phyloP scores from a whole-genome alignment of 1,140 invertebrate genomes.

The Plectrocnemia conspersa region DNA sequence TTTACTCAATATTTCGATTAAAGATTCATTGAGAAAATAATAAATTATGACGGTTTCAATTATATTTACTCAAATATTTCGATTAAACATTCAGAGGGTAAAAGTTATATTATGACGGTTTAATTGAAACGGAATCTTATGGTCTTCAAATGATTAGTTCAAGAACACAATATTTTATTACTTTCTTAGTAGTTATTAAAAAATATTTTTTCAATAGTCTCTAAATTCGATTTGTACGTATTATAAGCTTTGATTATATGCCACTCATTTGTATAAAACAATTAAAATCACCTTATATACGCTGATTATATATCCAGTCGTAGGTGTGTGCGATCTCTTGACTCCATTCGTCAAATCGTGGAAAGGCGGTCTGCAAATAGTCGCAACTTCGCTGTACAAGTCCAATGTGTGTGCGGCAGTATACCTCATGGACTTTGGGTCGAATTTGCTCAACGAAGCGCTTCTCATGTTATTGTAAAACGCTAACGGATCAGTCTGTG shows the following conservation, averaged over 20 bases:
- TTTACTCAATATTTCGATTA: too few species aligned
- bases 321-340: conserved; percentile 67
- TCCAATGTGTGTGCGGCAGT: conserved; percentile 81
- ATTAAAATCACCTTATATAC: conserved; percentile 85
- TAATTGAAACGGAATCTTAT: too few species aligned
- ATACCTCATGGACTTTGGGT: conserved; percentile 72
- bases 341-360: conserved; percentile 66
- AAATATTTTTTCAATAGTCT: too few species aligned
- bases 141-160: too few species aligned
- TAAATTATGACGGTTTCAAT: too few species aligned
- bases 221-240: too few species aligned
- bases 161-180: too few species aligned
- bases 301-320: conserved; percentile 85
- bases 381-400: conserved; percentile 82
- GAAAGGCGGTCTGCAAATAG: conserved; percentile 81
- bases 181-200: too few species aligned
- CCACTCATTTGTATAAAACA: conserved; percentile 13
- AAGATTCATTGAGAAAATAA: too few species aligned
- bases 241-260: not conserved
- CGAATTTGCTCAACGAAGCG: conserved; percentile 75
- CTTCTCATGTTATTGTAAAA: conserved; percentile 80
- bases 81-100: too few species aligned
- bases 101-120: too few species aligned
- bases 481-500: conserved; percentile 73
- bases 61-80: too few species aligned